Evolutionary conservation across 1,140 invertebrate genomes (phyloP), one percentile per base, ranked within the genome.

Genomic region (Spodoptera litura): DNA sequence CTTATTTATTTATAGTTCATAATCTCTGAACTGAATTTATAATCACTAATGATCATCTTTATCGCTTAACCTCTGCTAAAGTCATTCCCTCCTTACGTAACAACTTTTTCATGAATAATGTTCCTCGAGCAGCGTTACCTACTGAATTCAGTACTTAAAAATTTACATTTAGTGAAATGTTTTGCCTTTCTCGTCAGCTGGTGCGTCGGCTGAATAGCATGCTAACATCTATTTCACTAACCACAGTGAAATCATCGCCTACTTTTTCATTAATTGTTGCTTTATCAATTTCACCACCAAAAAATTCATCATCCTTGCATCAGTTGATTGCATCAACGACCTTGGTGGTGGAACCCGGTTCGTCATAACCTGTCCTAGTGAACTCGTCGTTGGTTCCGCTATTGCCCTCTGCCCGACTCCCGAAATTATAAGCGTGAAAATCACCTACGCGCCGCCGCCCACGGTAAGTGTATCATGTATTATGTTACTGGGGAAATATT

Each of bases 361-460:
- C 75, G 64, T 76, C 80, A 79, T 55, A 64, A 52, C 70, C 78
- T 81, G 78, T 78, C 78, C 79, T 51, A 81, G 70, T 81, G 78
- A 81, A 77, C 79, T 74, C 61, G 61, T n/a, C 61, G 25, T 64
- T 52, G 72, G 71, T 79, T 68, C 80, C 73, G 78, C 52, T 75
- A 64, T 68, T 78, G 78, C 78, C 58, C 78, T 77, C 61, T 64
- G 53, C 62, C 75, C 55, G 66, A 64, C 49, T 79, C 81, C 81
- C 81, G 71, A 84, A 84, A 82, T 81, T 83, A 82, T 79, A 77
- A 80, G 85, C 87, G 87, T 88, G 85, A 87, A 86, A 87, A 70
- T 78, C 78, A 81, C 78, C 82, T 82, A 84, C 75, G 79, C 83
- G 82, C 81, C 77, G 72, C 79, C 82, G 74, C 85, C 83, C 66